A percentile compares a stretch with the other conserved stretches of the same genome.
These are phyloP conservation scores for Philhelius pedissequus DNA, from an alignment of 2,888 invertebrate genomes.

Conservation along the genomic window DNA sequence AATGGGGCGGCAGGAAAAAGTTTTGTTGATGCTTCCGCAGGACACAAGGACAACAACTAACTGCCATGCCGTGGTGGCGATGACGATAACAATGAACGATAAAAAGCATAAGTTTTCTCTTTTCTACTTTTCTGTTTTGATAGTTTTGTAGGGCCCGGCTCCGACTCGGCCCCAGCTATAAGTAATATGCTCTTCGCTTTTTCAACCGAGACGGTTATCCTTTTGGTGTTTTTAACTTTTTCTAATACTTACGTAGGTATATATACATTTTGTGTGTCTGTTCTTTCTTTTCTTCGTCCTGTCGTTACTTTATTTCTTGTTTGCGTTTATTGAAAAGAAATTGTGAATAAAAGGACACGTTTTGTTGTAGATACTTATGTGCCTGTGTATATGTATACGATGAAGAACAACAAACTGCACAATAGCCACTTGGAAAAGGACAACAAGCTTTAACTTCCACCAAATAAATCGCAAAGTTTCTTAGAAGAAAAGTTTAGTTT, in stretches of 20 bases:
- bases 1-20: constrained; percentile 20
- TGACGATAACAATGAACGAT: constrained; percentile 33
- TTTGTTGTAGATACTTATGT: no score
- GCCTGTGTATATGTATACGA: no score
- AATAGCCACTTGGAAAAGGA: constrained; percentile 38
- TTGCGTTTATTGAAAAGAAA: constrained; percentile 59
- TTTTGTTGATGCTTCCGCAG: constrained; percentile 44
- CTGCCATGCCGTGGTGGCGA: background rate
- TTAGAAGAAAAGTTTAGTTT: background rate
- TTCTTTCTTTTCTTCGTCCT: background rate
- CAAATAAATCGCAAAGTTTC: constrained; percentile 43
- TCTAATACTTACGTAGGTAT: constrained; percentile 18
- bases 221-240: constrained; percentile 11
- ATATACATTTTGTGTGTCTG: background rate
- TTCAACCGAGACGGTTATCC: background rate
- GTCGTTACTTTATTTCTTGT: background rate
- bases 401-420: constrained; percentile 22
- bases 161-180: background rate
- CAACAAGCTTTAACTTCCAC: background rate
- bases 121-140: constrained; percentile 22
- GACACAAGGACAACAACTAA: constrained; percentile 38
- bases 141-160: constrained; percentile 17
- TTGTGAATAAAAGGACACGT: constrained; percentile 41
- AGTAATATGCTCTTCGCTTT: background rate
- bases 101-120: constrained; percentile 45